A percentile compares a stretch with the other conserved stretches of the same genome.
Conservation (phyloP, 2,113 vertebrate genomes). For the Murina feae region DNA sequence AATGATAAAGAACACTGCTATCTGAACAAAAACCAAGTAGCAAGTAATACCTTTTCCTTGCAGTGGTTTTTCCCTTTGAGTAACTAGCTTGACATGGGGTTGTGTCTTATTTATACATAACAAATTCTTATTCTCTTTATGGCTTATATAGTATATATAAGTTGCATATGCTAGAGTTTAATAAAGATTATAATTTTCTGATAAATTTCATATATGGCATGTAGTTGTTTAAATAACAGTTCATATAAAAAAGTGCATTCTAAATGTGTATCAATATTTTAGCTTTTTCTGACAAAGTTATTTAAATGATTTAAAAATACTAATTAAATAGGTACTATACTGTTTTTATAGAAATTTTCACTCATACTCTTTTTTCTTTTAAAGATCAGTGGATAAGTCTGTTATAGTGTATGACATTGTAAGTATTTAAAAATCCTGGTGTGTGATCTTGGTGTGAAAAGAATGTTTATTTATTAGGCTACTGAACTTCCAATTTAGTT, state of each 20-base stretch:
- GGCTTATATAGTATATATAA: background rate
- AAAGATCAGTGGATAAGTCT: conserved; percentile 91
- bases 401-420: conserved; percentile 86
- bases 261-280: background rate
- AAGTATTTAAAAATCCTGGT: conserved; percentile 76
- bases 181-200: conserved; percentile 25
- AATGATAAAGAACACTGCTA: background rate
- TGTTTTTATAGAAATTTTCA: conserved; percentile 36
- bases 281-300: background rate
- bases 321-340: background rate
- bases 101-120: background rate
- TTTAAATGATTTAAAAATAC: conserved; percentile 21
- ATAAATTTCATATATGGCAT: background rate
- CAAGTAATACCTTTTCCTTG: background rate
- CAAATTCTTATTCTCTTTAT: background rate
- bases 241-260: background rate
- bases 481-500: background rate
- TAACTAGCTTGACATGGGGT: background rate
- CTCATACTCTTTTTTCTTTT: conserved; percentile 60
- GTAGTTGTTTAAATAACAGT: background rate
- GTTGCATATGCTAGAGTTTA: background rate
- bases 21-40: background rate
- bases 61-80: background rate
- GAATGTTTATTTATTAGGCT: conserved; percentile 28
- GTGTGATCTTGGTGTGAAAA: background rate